Base-by-base conservation (phyloP, 2,888 invertebrate genomes). In the Pilophorus perplexus region DNA sequence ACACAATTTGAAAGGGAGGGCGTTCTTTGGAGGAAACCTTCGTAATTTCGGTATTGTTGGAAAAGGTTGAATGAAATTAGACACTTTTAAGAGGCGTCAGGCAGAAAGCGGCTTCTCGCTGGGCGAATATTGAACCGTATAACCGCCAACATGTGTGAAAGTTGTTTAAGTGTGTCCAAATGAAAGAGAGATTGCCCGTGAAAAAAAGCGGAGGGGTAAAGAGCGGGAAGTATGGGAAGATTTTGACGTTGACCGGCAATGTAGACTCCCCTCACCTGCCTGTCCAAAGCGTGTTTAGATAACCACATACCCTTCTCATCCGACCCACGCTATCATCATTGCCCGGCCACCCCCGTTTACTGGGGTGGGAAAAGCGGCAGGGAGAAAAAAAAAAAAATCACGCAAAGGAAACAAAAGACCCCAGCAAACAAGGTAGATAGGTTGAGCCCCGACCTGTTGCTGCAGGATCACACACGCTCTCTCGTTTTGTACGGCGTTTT, bases 381-480 rank as follows among this genome's bases (percentile, higher is more conserved):
- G 33, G 33, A 10, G 28, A 18, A 4, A 16, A 18, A 28, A n/a
- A 10, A 28, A 52, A 52, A 52, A 52, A 52, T 52, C 52, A 52
- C 52, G 52, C 27, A 52, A 52, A 52, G 52, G 52, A 52, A 52
- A 52, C 52, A 52, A 52, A 52, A 52, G 52, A 52, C 52, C 52
- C 23, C 25, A 18, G 23, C 18, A 23, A 23, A 25, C 23, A 10
- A 25, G 28, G 52, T 14, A 52, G 52, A 52, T 52, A 52, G 28
- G 52, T 28, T 28, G 33, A 33, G 33, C 33, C 33, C 33, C 25
- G 16, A 52, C 52, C 52, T 52, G 52, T 52, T 52, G 52, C 52
- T 1, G 33, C 12, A 18, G 28, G 52, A 52, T 52, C 52, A 59
- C 16, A 42, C 59, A 59, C 59, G 42, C 14, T 16, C 12, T 18